These are phyloP conservation scores for Syngnathoides biaculeatus DNA, from an alignment of 2,113 vertebrate species.

Conservation along the genomic window DNA sequence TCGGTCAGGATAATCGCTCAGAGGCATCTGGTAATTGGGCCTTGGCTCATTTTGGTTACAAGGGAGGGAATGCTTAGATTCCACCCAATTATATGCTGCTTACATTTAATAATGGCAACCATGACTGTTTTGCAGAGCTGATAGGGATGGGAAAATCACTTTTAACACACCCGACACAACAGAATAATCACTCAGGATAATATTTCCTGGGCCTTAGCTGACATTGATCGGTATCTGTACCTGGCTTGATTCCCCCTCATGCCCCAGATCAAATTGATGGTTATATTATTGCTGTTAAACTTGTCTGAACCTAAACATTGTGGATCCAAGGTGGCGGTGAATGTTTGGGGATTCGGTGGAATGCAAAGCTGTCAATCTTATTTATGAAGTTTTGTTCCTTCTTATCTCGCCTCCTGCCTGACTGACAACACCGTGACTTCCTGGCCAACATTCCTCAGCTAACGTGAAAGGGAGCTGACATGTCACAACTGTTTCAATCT, in stretches of 20 bases:
- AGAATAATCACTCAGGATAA: neutral
- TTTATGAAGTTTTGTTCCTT: conserved; percentile 56
- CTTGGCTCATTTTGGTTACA: too few species aligned
- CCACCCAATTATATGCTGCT: neutral
- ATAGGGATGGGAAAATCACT: neutral
- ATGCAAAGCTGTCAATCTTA: conserved; percentile 65
- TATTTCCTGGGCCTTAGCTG: neutral
- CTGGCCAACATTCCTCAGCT: conserved; percentile 67
- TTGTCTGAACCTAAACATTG: conserved; percentile 45
- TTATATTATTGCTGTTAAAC: conserved; percentile 11
- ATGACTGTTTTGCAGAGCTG: neutral
- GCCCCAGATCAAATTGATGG: neutral
- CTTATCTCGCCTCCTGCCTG: conserved; percentile 50
- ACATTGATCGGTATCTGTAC: neutral
- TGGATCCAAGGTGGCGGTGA: conserved; percentile 49
- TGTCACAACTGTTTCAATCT: conserved; percentile 51
- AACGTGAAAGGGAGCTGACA: conserved; percentile 63
- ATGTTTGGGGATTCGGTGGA: conserved; percentile 56
- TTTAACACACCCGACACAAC: neutral
- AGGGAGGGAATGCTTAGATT: too few species aligned
- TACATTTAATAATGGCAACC: neutral
- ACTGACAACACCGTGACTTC: conserved; percentile 59
- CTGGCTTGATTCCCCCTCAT: neutral
- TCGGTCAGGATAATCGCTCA: too few species aligned
- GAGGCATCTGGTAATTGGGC: too few species aligned